These are phyloP conservation scores for Anolis apletophallus DNA, from an alignment of 2,797 vertebrate genomes.

Conservation along the genomic window DNA sequence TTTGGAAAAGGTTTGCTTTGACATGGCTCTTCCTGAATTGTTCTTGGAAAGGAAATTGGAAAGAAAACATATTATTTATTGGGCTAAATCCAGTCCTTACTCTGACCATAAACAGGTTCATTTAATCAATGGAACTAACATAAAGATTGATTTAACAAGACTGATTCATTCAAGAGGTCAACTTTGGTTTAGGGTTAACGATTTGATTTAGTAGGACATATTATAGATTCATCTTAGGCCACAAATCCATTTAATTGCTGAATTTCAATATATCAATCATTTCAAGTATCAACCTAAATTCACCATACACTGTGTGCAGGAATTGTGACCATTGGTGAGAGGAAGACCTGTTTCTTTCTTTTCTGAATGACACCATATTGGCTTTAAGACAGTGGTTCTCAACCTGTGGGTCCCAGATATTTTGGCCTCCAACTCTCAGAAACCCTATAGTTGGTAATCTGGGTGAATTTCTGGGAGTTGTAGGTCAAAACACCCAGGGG, in stretches of 20 bases:
- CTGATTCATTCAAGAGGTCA: too few relatives aligned
- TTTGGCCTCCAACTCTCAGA: too few relatives aligned
- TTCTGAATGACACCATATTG: not conserved
- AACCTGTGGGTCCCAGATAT: too few relatives aligned
- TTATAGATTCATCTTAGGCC: not conserved
- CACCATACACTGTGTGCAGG: not conserved
- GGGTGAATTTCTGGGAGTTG: too few relatives aligned
- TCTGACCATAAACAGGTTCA: too few relatives aligned
- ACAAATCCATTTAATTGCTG: not conserved
- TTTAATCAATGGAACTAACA: too few relatives aligned
- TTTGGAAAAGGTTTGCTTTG: not conserved
- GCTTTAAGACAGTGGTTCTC: not conserved
- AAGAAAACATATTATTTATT: not conserved
- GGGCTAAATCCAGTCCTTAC: too few relatives aligned
- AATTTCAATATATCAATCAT: not conserved
- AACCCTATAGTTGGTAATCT: too few relatives aligned
- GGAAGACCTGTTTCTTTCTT: not conserved
- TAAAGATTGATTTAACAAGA: too few relatives aligned
- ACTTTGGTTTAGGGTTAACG: too few relatives aligned
- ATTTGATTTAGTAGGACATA: too few relatives aligned
- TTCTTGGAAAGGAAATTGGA: constrained; percentile 5
- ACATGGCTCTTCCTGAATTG: not conserved
- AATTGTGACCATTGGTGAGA: not conserved
- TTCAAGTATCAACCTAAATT: not conserved
- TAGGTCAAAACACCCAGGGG: too few relatives aligned